These are phyloP conservation scores for Sylvia atricapilla DNA, from an alignment of 2,113 vertebrate species.

Conservation along the genomic window DNA sequence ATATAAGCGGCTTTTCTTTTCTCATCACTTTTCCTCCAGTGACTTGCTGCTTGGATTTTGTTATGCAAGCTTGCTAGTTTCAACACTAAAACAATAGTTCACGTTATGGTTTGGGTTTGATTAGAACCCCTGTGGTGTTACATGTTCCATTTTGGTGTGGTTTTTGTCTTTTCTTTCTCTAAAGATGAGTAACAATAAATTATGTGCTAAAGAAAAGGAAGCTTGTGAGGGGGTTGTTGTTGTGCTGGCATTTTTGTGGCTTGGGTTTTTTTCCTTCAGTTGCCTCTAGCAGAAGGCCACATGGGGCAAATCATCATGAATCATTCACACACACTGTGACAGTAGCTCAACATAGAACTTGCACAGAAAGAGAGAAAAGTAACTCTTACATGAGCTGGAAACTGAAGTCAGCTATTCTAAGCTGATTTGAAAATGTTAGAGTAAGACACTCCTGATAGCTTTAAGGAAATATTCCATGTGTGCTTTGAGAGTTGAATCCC, in stretches of 20 bases:
- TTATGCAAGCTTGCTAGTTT: neutral
- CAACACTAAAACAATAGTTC: neutral
- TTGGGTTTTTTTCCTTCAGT: neutral
- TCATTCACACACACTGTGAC: neutral
- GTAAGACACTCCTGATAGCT: neutral
- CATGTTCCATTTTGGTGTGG: neutral
- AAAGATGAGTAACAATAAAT: neutral
- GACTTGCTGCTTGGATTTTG: neutral
- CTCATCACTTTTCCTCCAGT: neutral
- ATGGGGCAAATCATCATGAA: neutral
- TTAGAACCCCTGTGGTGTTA: neutral
- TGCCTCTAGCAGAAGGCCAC: neutral
- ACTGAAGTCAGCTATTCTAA: neutral
- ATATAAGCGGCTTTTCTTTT: slow-evolving; percentile 24
- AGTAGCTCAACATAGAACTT: neutral
- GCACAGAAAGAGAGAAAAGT: neutral
- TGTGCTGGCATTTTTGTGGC: neutral
- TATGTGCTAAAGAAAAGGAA: neutral
- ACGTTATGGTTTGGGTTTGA: neutral
- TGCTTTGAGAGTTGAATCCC: neutral
- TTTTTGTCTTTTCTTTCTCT: neutral
- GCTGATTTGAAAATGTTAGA: neutral
- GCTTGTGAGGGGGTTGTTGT: too few relatives aligned
- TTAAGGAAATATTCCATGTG: neutral
- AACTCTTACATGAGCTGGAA: neutral